Evolutionary conservation across 2,888 invertebrate species (phyloP).

Genomic region (Uloborus plumipes): DNA sequence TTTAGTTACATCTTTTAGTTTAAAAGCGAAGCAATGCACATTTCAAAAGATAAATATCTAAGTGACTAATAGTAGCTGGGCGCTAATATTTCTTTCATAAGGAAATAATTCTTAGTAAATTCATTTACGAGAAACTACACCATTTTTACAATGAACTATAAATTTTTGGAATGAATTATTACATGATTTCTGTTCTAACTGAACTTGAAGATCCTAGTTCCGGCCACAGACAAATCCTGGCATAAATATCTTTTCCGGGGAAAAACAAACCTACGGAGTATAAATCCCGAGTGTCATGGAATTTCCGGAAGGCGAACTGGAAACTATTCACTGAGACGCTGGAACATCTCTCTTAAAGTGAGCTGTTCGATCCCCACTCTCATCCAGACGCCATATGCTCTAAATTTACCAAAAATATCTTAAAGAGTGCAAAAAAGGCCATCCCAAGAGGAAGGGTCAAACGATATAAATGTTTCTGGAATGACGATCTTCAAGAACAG

Average conservation of each 20-base stretch:
- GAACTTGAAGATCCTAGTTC: constrained; percentile 6
- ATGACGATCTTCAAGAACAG: neutral
- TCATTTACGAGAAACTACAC: too few relatives aligned
- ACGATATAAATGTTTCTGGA: constrained; percentile 2
- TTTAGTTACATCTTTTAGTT: too few relatives aligned
- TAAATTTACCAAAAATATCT: constrained; percentile 2
- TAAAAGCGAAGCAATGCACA: too few relatives aligned
- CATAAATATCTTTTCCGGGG: neutral
- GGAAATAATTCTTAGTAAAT: too few relatives aligned
- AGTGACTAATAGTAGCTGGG: too few relatives aligned
- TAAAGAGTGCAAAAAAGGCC: constrained; percentile 1
- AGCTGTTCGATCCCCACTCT: neutral
- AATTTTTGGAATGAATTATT: too few relatives aligned
- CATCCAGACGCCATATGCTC: neutral
- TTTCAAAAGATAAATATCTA: too few relatives aligned
- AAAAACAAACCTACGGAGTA: neutral
- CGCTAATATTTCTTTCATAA: too few relatives aligned
- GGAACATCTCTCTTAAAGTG: neutral
- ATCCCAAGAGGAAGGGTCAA: constrained; percentile 2
- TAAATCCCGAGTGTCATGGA: neutral
- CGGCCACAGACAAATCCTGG: neutral
- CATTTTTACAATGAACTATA: too few relatives aligned
- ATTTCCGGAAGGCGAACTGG: constrained; percentile 13
- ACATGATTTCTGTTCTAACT: too few relatives aligned
- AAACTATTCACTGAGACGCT: neutral